A percentile compares a stretch with the other conserved stretches of the same genome.
phyloP scores from a whole-genome alignment of 2,797 vertebrate species.

The Ceryle rudis region DNA sequence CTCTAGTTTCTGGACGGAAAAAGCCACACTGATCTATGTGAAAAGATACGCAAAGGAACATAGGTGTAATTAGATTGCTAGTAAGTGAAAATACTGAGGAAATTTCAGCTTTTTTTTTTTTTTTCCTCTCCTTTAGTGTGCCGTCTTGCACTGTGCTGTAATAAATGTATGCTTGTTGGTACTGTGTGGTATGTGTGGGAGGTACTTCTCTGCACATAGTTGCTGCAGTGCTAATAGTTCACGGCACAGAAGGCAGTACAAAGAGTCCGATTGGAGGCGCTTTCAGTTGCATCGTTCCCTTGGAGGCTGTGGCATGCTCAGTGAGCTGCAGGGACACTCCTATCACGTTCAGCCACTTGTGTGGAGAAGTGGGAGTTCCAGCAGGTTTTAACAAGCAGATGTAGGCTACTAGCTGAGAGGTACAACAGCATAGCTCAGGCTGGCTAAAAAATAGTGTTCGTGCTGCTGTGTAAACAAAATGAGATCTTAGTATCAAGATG shows the following conservation, averaged over 20 bases:
- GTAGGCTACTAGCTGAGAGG: conserved; percentile 47
- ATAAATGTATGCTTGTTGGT: conserved; percentile 71
- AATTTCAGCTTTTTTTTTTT: not conserved
- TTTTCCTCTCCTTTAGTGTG: not conserved
- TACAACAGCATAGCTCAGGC: not conserved
- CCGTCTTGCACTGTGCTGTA: conserved; percentile 10
- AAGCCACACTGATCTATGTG: not conserved
- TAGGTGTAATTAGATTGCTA: not conserved
- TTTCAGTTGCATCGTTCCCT: conserved; percentile 66
- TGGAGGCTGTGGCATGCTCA: conserved; percentile 56
- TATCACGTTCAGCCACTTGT: conserved; percentile 9
- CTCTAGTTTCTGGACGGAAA: conserved; percentile 8
- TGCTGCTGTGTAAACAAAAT: conserved; percentile 58
- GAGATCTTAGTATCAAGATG: conserved; percentile 72
- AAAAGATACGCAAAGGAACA: conserved; percentile 8
- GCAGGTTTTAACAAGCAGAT: conserved; percentile 62
- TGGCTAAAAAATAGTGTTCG: conserved; percentile 41
- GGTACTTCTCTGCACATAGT: conserved; percentile 76
- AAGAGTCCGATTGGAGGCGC: conserved; percentile 69
- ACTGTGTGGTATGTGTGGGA: conserved; percentile 76
- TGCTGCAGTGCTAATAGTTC: conserved; percentile 80
- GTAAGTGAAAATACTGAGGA: not conserved
- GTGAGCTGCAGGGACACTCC: conserved; percentile 53
- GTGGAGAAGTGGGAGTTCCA: conserved; percentile 59
- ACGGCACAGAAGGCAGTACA: conserved; percentile 74